Percentiles rank a stretch among this genome's conserved stretches.
Conservation (phyloP, 1,140 invertebrate genomes). For the Aphelenchoides avenae region DNA sequence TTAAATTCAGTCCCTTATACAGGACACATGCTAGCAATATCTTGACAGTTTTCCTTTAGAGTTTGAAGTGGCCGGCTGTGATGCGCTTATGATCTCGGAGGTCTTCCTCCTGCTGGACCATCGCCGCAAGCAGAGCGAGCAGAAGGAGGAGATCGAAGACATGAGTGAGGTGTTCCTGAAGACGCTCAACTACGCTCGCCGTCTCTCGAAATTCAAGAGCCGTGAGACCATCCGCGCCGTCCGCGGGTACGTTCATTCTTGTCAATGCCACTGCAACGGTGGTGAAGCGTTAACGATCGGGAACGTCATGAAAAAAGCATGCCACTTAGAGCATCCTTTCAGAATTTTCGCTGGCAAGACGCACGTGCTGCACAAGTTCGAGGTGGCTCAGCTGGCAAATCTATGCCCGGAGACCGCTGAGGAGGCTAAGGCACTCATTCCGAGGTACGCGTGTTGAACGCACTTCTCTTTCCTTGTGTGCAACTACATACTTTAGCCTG, state of each 20-base stretch:
- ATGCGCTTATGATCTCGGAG: slow-evolving; percentile 94
- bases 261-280: not conserved
- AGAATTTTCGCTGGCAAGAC: slow-evolving; percentile 73
- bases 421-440: slow-evolving; percentile 52
- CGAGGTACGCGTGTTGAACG: slow-evolving; percentile 27
- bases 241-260: slow-evolving; percentile 61
- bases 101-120: slow-evolving; percentile 96
- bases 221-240: slow-evolving; percentile 94
- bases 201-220: slow-evolving; percentile 88
- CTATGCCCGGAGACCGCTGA: slow-evolving; percentile 82
- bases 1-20: not conserved
- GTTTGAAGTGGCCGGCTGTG: slow-evolving; percentile 61
- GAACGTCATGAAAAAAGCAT: too few relatives aligned
- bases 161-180: slow-evolving; percentile 97
- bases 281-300: not conserved
- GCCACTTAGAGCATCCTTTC: too few relatives aligned
- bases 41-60: slow-evolving; percentile 38
- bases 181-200: slow-evolving; percentile 87
- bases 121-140: slow-evolving; percentile 93
- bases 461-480: slow-evolving; percentile 18
- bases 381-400: slow-evolving; percentile 92
- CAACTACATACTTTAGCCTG: not conserved
- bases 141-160: slow-evolving; percentile 74
- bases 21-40: not conserved
- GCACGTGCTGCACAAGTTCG: slow-evolving; percentile 98